A percentile compares a stretch with the other conserved stretches of the same genome.
Evolutionary conservation across 2,888 invertebrate species (phyloP).

Genomic region (Dasypogon diadema): DNA sequence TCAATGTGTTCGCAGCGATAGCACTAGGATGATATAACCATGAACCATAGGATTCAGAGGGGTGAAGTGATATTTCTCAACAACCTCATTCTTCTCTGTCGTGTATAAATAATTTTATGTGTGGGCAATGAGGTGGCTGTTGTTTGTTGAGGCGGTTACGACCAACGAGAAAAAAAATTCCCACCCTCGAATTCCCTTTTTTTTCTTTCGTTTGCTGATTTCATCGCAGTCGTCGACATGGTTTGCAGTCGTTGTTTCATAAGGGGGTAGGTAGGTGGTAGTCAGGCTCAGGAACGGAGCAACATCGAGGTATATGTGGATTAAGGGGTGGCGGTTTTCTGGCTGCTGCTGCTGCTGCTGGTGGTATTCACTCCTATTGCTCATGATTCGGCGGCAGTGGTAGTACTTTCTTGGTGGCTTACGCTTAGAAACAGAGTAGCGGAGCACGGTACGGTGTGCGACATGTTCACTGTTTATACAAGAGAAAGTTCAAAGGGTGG

Average conservation of each 20-base stretch:
- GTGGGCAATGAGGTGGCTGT: conserved; percentile 53
- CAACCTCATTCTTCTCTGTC: conserved; percentile 41
- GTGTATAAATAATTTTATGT: conserved; percentile 55
- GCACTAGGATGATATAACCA: not conserved
- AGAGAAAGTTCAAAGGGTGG: conserved; percentile 36
- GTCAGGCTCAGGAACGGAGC: not conserved
- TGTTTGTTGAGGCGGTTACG: conserved; percentile 53
- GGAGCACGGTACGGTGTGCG: conserved; percentile 29
- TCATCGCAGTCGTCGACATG: conserved; percentile 45
- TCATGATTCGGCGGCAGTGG: conserved; percentile 8
- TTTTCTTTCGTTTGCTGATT: conserved; percentile 40
- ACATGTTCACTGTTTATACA: conserved; percentile 46
- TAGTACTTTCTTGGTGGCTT: conserved; percentile 46
- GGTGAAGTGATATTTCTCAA: conserved; percentile 51
- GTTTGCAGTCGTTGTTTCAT: conserved; percentile 36
- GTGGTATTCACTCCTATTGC: conserved; percentile 23
- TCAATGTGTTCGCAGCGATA: conserved; percentile 10
- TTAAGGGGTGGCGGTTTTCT: conserved; percentile 1
- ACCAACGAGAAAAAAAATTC: conserved; percentile 38
- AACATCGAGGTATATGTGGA: conserved; percentile 23
- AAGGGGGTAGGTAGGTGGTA: not conserved
- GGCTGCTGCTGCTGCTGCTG: not conserved
- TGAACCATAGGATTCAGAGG: conserved; percentile 16
- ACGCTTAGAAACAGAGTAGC: conserved; percentile 33
- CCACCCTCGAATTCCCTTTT: not conserved